Evolutionary conservation across 2,888 invertebrate species (phyloP), one percentile per base, ranked within the genome.

Genomic region (Lasioglossum lativentre): DNA sequence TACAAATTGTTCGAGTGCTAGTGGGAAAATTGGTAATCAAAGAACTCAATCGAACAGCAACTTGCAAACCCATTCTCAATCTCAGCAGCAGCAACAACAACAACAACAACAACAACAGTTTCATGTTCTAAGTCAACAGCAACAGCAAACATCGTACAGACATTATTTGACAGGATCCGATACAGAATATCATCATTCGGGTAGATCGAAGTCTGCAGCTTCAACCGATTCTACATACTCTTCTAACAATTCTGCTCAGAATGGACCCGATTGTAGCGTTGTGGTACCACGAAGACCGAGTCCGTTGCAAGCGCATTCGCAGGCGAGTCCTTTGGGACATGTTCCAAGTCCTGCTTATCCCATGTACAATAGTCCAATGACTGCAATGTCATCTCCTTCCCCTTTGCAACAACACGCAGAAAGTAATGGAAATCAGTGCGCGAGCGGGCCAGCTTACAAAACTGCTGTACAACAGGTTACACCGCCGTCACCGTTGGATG

Each of bases 321-420:
- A 97, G 93, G 97, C 97, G 59, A 97, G 97, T 83, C 97, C 97
- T 2, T 93, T 97, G 77, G 97, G 97, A 78, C 97, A 97, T 95
- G 97, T 97, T 45, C 97, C 97, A 91, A 97, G 97, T 95, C 97
- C 97, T 74, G 97, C 97, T 80, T 98, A 98, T 95, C 98, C 98
- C 66, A 96, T 97, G 96, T 98, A 98, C 95, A 97, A 98, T 94
- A 98, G 97, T 95, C 98, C 98, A 38, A 97, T 97, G 97, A 97
- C 97, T 93, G 96, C 97, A 8, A 96, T 97, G 91, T 97, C 97
- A 86, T 97, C 97, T 2, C 97, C 97, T 8, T 95, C 95, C 19
- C 94, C 95, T 6, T 91, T 95, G 5, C 97, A 97, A 92, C 97
- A 97, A 90, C 97, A 96, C 92, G 95, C 95, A n/a, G 96, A 94